Percentiles rank a stretch among this genome's conserved stretches.
Evolutionary conservation across 2,797 vertebrate species (phyloP).

Genomic region (Champsocephalus esox): DNA sequence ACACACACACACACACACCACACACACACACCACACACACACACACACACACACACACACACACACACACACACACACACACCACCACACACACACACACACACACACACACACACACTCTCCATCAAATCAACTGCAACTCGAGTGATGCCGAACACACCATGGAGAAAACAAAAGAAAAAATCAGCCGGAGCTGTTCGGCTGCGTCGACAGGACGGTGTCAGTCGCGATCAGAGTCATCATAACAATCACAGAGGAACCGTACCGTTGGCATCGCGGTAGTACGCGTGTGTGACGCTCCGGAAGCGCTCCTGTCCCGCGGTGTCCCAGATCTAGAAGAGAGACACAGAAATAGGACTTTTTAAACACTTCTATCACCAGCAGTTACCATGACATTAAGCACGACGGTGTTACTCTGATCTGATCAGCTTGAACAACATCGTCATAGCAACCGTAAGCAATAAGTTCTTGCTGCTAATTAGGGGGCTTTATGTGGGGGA

Average conservation of each 20-base stretch:
- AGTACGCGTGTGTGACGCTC: conserved; percentile 92
- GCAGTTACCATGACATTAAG: neutral
- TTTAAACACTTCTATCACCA: neutral
- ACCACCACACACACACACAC: neutral
- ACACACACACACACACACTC: too few species aligned
- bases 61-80: conserved; percentile 10
- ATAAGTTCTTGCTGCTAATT: neutral
- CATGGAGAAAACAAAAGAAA: conserved; percentile 24
- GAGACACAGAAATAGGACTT: neutral
- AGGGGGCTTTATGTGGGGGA: too few species aligned
- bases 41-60: neutral
- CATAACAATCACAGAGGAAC: neutral
- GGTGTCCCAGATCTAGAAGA: conserved; percentile 91
- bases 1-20: neutral
- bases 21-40: neutral
- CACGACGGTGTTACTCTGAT: neutral
- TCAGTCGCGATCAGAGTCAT: conserved; percentile 20
- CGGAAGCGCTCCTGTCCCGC: conserved; percentile 92
- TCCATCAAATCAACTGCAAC: too few species aligned
- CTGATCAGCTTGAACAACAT: neutral
- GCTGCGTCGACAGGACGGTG: neutral
- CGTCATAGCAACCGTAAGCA: neutral
- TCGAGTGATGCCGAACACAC: conserved; percentile 17
- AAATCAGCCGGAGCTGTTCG: conserved; percentile 4
- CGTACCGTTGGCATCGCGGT: conserved; percentile 92